Conservation (phyloP, 2,113 vertebrate genomes). For the Naja naja region DNA sequence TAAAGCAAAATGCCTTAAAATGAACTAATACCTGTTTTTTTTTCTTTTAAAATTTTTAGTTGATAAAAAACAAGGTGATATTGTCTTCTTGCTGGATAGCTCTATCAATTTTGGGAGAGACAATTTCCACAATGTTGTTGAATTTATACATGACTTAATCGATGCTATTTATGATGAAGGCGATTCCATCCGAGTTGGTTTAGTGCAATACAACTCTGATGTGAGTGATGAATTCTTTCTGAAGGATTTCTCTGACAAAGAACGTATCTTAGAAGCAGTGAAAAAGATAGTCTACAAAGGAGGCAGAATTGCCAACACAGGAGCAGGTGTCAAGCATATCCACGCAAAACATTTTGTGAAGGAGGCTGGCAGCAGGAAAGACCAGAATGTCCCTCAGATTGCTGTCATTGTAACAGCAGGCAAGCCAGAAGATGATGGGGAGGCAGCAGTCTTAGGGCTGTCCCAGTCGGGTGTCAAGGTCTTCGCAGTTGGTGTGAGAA, state of each 20-base stretch:
- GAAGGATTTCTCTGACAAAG: slow-evolving; percentile 78
- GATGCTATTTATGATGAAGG: slow-evolving; percentile 81
- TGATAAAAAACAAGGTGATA: slow-evolving; percentile 83
- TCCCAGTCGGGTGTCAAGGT: slow-evolving; percentile 77
- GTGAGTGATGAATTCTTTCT: slow-evolving; percentile 89
- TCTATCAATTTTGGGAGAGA: slow-evolving; percentile 87
- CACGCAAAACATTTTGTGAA: slow-evolving; percentile 84
- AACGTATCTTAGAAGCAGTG: slow-evolving; percentile 80
- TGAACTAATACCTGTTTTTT: neutral
- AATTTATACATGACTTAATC: slow-evolving; percentile 81
- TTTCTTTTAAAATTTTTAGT: slow-evolving; percentile 47
- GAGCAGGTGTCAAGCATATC: slow-evolving; percentile 80
- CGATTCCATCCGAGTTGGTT: slow-evolving; percentile 81
- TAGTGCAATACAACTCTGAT: slow-evolving; percentile 89
- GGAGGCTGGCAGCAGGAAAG: slow-evolving; percentile 82
- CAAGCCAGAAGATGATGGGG: slow-evolving; percentile 78
- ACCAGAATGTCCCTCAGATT: slow-evolving; percentile 85
- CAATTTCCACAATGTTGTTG: slow-evolving; percentile 81
- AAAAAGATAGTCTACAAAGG: slow-evolving; percentile 82
- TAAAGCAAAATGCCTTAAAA: neutral
- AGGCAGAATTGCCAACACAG: slow-evolving; percentile 81
- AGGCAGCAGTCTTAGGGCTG: slow-evolving; percentile 77
- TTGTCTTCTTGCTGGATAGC: slow-evolving; percentile 93
- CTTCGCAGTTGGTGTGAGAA: slow-evolving; percentile 83
- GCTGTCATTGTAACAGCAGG: slow-evolving; percentile 88